These are phyloP conservation scores for Lasioglossum figueresi DNA, from an alignment of 2,888 invertebrate genomes.

Conservation along the genomic window DNA sequence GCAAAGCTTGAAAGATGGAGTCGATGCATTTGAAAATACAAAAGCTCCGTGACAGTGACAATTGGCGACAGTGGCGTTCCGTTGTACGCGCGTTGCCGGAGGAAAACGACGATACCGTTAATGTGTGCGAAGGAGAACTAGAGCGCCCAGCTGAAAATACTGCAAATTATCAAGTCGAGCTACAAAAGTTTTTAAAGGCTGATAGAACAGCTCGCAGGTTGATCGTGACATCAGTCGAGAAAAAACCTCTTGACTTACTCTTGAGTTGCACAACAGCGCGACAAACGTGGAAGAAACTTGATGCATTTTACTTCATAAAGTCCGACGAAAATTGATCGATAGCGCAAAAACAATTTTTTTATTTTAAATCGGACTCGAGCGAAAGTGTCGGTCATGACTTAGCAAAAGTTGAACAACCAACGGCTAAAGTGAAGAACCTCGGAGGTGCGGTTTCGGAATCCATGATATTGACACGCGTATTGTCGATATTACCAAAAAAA, in stretches of 20 bases:
- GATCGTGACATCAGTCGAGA: not conserved
- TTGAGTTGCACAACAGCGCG: too few species aligned
- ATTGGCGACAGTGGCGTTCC: not conserved
- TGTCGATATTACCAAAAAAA: conserved; percentile 28
- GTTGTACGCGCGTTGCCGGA: not conserved
- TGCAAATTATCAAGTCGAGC: not conserved
- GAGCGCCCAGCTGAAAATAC: not conserved
- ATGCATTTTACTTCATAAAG: not conserved
- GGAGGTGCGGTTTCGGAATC: conserved; percentile 55
- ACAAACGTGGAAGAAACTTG: not conserved
- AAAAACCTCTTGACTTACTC: too few species aligned
- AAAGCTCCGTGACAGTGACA: not conserved
- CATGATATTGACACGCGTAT: conserved; percentile 61
- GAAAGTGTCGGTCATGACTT: conserved; percentile 22
- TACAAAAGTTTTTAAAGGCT: not conserved
- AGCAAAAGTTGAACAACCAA: conserved; percentile 53
- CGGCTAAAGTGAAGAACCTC: conserved; percentile 48
- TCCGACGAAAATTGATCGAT: conserved; percentile 48
- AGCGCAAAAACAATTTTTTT: conserved; percentile 67
- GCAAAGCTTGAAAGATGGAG: not conserved
- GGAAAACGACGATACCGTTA: not conserved
- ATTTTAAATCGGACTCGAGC: conserved; percentile 44
- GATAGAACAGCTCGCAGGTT: not conserved
- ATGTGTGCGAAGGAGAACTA: not conserved
- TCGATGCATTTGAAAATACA: not conserved